Evolutionary conservation across 2,888 invertebrate species (phyloP).

Genomic region (Eupithecia abbreviata): DNA sequence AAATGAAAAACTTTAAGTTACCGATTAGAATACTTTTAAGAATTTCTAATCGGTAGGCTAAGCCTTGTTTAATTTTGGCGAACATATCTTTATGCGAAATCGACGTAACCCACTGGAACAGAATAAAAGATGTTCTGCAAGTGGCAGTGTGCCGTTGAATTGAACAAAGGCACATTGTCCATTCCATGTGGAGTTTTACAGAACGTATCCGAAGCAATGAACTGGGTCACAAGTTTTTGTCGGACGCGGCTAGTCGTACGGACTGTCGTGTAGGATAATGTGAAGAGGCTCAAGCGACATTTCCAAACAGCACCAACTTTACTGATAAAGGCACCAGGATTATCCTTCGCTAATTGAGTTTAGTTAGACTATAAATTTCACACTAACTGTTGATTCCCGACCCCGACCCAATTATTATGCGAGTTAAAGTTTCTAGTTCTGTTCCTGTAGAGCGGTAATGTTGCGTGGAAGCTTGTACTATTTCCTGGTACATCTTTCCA

Average conservation of each 20-base stretch:
- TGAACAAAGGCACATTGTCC: conserved; percentile 13
- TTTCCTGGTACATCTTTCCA: neutral
- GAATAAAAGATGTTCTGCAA: neutral
- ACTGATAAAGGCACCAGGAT: conserved; percentile 11
- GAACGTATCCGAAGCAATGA: neutral
- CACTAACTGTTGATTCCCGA: conserved; percentile 10
- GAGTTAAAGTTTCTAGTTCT: neutral
- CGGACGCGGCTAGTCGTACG: neutral
- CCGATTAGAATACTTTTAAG: neutral
- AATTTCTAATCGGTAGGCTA: neutral
- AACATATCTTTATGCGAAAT: neutral
- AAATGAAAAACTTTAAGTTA: neutral
- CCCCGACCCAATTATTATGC: conserved; percentile 8
- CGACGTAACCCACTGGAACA: neutral
- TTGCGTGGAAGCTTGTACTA: neutral
- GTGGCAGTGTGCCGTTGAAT: conserved; percentile 3
- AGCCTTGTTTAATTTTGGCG: neutral
- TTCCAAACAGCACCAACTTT: conserved; percentile 30
- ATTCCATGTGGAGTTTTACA: neutral
- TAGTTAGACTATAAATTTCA: conserved; percentile 6
- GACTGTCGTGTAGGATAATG: conserved; percentile 4
- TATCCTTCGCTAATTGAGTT: conserved; percentile 14
- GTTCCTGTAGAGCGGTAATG: neutral
- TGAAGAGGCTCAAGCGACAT: conserved; percentile 15
- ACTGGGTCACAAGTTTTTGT: conserved; percentile 6